phyloP scores from a whole-genome alignment of 53 echinoderm and acorn worm species.

The Astropecten irregularis region DNA sequence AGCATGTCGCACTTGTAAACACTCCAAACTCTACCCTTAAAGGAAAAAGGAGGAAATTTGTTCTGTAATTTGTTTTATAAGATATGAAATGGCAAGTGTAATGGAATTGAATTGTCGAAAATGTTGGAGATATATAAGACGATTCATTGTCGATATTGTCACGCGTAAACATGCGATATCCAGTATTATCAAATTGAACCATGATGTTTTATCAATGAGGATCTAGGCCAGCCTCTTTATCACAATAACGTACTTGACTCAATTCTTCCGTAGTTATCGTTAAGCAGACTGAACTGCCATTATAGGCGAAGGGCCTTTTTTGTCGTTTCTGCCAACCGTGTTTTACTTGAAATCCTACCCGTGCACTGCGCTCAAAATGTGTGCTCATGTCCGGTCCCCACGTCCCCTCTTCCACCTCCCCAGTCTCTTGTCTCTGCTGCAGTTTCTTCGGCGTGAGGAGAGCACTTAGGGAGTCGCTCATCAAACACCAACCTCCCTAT shows the following conservation, averaged over 20 bases:
- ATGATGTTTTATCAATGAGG: too few relatives aligned
- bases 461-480: not conserved
- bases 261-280: not conserved
- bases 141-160: too few relatives aligned
- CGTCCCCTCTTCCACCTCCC: too few relatives aligned
- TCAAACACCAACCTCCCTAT: constrained; percentile 11
- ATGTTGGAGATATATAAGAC: too few relatives aligned
- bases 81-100: not conserved
- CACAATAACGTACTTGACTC: not conserved
- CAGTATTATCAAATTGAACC: too few relatives aligned
- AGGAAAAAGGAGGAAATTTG: too few relatives aligned
- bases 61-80: too few relatives aligned
- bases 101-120: not conserved
- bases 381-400: not conserved
- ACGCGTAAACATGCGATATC: too few relatives aligned
- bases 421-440: too few relatives aligned
- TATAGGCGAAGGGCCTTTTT: not conserved
- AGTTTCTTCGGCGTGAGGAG: not conserved
- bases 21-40: too few relatives aligned
- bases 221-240: too few relatives aligned
- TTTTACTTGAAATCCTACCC: constrained; percentile 22
- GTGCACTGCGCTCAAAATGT: not conserved
- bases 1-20: too few relatives aligned
- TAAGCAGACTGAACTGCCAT: not conserved
- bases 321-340: not conserved